These are phyloP conservation scores for Ceratotherium simum DNA, from an alignment of 2,113 vertebrate species.

Conservation along the genomic window DNA sequence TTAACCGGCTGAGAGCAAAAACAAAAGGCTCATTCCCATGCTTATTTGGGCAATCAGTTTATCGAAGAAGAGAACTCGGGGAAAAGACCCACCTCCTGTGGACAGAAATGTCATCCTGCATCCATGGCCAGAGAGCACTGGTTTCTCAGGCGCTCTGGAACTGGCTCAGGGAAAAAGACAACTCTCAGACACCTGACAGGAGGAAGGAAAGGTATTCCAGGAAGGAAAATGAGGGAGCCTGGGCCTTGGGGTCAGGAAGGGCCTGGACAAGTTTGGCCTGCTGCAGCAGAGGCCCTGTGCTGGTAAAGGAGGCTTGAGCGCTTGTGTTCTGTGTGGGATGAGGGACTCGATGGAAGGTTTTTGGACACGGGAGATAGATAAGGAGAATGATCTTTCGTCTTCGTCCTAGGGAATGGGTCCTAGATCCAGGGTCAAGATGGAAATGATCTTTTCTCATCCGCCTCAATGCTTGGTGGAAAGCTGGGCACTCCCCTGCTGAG, in stretches of 20 bases:
- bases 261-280: no score
- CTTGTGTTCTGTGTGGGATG: not conserved
- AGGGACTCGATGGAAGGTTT: not conserved
- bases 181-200: not conserved
- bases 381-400: not conserved
- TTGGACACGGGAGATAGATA: not conserved
- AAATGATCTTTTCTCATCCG: not conserved
- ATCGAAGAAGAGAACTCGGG: not conserved
- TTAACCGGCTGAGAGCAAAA: not conserved
- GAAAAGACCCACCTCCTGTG: not conserved
- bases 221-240: rapidly evolving
- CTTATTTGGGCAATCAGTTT: not conserved
- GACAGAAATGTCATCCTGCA: not conserved
- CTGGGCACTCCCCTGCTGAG: not conserved
- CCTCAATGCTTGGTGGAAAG: not conserved
- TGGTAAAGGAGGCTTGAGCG: not conserved
- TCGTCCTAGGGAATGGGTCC: not conserved
- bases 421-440: not conserved
- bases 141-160: not conserved
- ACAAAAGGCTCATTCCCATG: not conserved
- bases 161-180: not conserved
- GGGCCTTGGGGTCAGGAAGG: not conserved
- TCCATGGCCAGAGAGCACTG: not conserved
- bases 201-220: not conserved
- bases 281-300: not conserved